Evolutionary conservation across 2,888 invertebrate genomes (phyloP), one percentile per base, ranked within the genome.

Genomic region (Xestia ashworthii): DNA sequence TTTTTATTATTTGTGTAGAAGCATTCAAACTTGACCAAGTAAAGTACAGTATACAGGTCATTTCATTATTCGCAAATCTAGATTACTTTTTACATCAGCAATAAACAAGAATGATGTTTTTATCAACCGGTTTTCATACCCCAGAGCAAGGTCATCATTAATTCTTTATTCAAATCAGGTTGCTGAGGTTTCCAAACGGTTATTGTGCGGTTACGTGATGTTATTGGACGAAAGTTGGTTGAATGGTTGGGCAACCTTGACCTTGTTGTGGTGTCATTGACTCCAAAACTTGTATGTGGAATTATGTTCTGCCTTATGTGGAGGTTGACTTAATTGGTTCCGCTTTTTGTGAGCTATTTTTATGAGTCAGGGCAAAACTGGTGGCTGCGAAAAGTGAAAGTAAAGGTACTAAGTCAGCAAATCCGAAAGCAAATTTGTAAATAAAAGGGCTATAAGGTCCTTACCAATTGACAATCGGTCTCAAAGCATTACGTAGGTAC

Each of bases 231-330:
- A 87, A 87, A 87, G 81, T 73, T 55, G 72, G 16, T 62, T 76
- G 74, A 79, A 44, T 70, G 60, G 75, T 74, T 76, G 19, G 0
- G 22, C 46, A 70, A 73, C 82, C 86, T 83, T 79, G 79, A 86
- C 79, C 76, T 50, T 86, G 71, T 87, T 88, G 67, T 19, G 22
- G 69, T 80, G 87, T 81, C 85, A 87, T 83, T 86, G 86, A 86
- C 88, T 83, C 44, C 12, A 38, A 66, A 71, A 80, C 48, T 14
- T 75, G 76, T 53, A n/a, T 74, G 9, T 32, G 3, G 66, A 78
- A 22, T 83, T 5, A 80, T 68, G 25, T 19, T 19, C n/a, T 22
- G 5, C 0, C 25, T 62, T 32, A 41, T 72, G n/a, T 38, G n/a
- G 32, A 3, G 3, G 9, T 5, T 14, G 16, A 16, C n/a, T 70